Conservation (phyloP, 92 coral and sea anemone species). For the Epizoanthus stellaris region DNA sequence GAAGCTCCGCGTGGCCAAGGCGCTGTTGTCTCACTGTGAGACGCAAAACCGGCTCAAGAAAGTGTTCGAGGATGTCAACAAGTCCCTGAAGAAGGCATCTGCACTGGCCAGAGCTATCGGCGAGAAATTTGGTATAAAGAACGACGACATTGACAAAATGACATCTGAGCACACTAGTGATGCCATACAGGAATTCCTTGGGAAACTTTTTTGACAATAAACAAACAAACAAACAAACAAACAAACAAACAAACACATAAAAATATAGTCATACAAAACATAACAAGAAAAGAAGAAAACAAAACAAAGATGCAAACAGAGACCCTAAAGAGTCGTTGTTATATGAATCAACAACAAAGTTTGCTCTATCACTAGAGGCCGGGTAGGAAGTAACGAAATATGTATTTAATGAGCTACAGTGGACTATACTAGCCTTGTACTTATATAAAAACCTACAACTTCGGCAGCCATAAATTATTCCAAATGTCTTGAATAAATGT, state of each 20-base stretch:
- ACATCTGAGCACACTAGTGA: conserved; percentile 78
- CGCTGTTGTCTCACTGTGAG: conserved; percentile 84
- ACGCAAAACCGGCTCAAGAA: conserved; percentile 81
- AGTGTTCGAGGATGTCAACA: conserved; percentile 76
- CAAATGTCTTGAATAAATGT: too few species aligned
- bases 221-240: not conserved
- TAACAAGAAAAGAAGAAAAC: too few species aligned
- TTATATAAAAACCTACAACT: too few species aligned
- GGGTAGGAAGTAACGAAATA: too few species aligned
- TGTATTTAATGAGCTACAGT: too few species aligned
- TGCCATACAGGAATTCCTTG: conserved; percentile 78
- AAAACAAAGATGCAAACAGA: too few species aligned
- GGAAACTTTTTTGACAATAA: conserved; percentile 61
- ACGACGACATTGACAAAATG: conserved; percentile 67
- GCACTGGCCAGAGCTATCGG: conserved; percentile 86
- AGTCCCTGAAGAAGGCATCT: conserved; percentile 79
- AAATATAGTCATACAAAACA: not conserved
- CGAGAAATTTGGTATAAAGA: conserved; percentile 77
- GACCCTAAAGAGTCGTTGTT: too few species aligned
- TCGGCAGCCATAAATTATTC: too few species aligned
- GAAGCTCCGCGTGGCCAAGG: conserved; percentile 87
- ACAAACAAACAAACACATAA: not conserved
- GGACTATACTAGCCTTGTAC: too few species aligned
- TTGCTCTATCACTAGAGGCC: too few species aligned
- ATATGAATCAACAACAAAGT: too few species aligned